Percentiles rank a stretch among this genome's conserved stretches.
phyloP scores from a whole-genome alignment of 1,140 invertebrate species.

The Zaprionus gabonicus region DNA sequence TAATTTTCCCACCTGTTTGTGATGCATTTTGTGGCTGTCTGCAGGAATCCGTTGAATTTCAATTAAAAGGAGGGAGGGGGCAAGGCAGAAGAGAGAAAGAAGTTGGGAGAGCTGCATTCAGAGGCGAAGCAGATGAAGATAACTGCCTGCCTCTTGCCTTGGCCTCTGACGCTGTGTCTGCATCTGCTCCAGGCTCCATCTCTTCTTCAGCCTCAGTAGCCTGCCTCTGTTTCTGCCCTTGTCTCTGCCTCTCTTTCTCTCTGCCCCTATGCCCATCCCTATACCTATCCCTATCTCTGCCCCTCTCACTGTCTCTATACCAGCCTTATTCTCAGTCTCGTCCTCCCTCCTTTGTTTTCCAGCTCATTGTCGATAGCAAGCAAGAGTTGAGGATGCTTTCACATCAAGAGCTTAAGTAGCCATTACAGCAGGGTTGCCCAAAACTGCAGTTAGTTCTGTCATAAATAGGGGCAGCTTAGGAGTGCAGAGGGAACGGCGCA shows the following conservation, averaged over 20 bases:
- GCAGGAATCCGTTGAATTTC: slow-evolving; percentile 56
- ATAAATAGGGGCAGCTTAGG: not conserved
- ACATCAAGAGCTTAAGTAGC: not conserved
- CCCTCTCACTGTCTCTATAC: no score
- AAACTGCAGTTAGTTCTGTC: not conserved
- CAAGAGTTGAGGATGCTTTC: not conserved
- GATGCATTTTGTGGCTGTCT: slow-evolving; percentile 32
- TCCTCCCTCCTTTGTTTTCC: not conserved
- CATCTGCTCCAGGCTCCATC: not conserved
- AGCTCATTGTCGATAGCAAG: slow-evolving; percentile 3
- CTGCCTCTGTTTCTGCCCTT: not conserved
- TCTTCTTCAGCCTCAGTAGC: not conserved
- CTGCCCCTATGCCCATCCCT: no score
- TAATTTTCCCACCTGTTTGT: slow-evolving; percentile 13
- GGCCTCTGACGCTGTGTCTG: not conserved
- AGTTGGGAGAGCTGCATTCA: not conserved
- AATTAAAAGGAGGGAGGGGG: slow-evolving; percentile 46
- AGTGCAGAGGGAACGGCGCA: not conserved
- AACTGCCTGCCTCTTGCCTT: slow-evolving; percentile 24
- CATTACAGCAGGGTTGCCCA: not conserved
- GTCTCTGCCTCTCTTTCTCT: no score
- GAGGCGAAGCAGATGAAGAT: slow-evolving; percentile 44
- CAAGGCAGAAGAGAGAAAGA: not conserved
- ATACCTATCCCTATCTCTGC: no score
- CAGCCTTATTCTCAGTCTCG: no score